Base-by-base conservation (phyloP, 2,888 invertebrate genomes). In the Germaria angustata region DNA sequence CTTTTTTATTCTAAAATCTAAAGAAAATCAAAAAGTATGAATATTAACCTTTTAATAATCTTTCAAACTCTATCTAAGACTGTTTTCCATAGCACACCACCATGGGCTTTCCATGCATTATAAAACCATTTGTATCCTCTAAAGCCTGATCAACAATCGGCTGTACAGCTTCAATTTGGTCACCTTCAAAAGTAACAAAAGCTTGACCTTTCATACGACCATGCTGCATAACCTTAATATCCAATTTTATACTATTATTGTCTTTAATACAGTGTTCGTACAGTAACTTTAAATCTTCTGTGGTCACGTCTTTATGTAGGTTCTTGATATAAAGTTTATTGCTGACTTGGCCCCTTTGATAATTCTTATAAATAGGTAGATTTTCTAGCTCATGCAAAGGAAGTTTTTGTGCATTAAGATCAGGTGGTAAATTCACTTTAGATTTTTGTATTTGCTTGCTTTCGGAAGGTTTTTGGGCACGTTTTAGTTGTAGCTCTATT, bases 151-250 rank as follows among this genome's bases (percentile, higher is more conserved):
- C 93, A 68, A 96, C 95, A 71, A 97, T 92, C 22, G 78, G 78
- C 36, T 84, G 84, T 20, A 80, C 22, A 20, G 83, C 57, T 2
- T 44, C 34, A 7, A 86, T 53, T 22, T 85, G 79, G 5, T 24
- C 46, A 15, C 75, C 20, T 2, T 59, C 68, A 55, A 91, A 91
- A 0, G 96, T 96, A 0, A 98, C 93, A 92, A 98, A 98, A 0
- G 97, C 98, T 91, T 98, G 98, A 0, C 98, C 98, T 91, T 98
- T 98, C 98, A 98, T 98, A 87, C 97, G 93, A 0, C 98, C 98
- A 90, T 97, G 96, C 88, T 96, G 96, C 97, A 98, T 97, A 13
- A 98, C 93, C 86, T 96, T 93, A 4, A 98, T 94, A 90, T 94
- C 93, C 90, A 94, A 93, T 24, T 36, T 32, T 63, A 92, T 92